Percentiles rank a stretch among this genome's conserved stretches.
Conservation (phyloP, 1,140 invertebrate genomes). For the Polypedilum vanderplanki region DNA sequence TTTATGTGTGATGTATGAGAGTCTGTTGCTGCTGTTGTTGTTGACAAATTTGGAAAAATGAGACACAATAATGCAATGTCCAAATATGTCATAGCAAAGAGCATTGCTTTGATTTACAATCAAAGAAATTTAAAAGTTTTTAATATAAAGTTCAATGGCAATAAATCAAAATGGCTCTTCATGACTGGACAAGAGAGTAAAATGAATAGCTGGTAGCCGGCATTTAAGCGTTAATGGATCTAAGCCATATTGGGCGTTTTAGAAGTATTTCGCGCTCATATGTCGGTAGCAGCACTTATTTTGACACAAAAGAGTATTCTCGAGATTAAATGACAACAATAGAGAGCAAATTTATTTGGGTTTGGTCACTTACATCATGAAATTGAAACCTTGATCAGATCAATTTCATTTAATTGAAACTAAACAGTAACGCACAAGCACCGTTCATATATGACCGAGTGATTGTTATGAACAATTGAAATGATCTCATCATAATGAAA, state of each 20-base stretch:
- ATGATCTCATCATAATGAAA: neutral
- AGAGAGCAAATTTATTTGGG: neutral
- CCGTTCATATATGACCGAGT: neutral
- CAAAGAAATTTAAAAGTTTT: neutral
- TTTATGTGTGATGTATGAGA: too few relatives aligned
- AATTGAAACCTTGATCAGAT: neutral
- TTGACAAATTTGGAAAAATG: neutral
- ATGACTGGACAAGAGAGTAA: neutral
- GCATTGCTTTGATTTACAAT: neutral
- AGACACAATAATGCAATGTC: neutral
- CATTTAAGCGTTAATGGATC: slow-evolving; percentile 11
- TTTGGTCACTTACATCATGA: neutral
- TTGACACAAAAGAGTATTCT: neutral
- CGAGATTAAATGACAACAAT: neutral
- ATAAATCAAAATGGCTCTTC: slow-evolving; percentile 23
- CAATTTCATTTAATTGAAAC: neutral
- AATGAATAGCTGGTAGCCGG: neutral
- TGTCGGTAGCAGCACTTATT: neutral
- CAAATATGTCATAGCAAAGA: neutral
- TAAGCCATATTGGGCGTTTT: neutral
- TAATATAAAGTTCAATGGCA: slow-evolving; percentile 10
- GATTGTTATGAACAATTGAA: neutral
- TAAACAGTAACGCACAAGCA: neutral
- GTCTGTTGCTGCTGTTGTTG: too few relatives aligned
- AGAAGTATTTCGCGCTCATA: neutral